These are phyloP conservation scores for Nothoprocta pentlandii DNA, from an alignment of 2,113 vertebrate genomes.

Conservation along the genomic window DNA sequence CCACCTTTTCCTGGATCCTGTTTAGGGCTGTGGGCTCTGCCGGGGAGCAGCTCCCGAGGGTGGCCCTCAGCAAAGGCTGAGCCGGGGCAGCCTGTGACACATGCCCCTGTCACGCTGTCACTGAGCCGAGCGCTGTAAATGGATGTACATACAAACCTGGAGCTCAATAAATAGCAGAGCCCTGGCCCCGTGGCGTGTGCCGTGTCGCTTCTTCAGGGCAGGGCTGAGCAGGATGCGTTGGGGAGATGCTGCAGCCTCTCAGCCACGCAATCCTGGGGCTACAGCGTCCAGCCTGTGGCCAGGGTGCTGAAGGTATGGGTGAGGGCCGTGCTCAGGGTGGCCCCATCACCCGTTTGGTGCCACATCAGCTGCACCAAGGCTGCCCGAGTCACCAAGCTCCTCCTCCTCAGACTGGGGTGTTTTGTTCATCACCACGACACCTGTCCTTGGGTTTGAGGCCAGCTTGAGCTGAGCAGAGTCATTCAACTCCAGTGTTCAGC, in stretches of 20 bases:
- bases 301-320: neutral
- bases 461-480: neutral
- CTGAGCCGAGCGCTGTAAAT: constrained; percentile 5
- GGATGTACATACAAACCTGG: constrained; percentile 35
- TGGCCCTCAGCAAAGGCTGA: neutral
- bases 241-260: neutral
- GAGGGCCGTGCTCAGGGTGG: neutral
- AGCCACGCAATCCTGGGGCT: too few species aligned
- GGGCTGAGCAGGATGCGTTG: neutral
- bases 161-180: constrained; percentile 59
- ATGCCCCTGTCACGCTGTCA: neutral
- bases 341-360: neutral
- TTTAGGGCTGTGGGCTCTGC: neutral
- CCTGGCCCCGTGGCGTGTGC: neutral
- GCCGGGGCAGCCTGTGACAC: neutral
- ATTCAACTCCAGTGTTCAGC: neutral
- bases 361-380: neutral
- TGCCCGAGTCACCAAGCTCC: neutral
- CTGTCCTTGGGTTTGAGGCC: neutral
- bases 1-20: neutral
- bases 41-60: neutral
- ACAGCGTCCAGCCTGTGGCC: neutral
- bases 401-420: neutral
- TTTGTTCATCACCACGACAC: neutral
- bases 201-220: neutral